These are phyloP conservation scores for Cyclargus thomasi DNA, from an alignment of 1,140 invertebrate species.

Conservation along the genomic window DNA sequence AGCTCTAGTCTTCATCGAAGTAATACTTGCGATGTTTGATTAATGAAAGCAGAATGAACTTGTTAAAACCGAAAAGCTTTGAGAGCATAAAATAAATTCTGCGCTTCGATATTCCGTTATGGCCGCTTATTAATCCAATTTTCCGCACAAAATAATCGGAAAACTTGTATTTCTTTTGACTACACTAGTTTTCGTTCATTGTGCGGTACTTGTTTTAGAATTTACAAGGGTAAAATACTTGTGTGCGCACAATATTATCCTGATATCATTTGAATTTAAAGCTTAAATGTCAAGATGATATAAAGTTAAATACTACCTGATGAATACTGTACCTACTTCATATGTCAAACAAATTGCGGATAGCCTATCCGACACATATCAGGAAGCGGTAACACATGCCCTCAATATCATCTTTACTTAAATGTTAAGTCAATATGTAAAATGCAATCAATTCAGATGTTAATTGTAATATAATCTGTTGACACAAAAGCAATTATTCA, in stretches of 20 bases:
- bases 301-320: no score
- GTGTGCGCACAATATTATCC: no score
- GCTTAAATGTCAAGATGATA: no score
- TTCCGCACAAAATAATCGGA: conserved; percentile 1
- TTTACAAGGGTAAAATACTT: neutral
- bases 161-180: conserved; percentile 1
- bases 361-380: no score
- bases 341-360: no score
- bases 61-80: conserved; percentile 20
- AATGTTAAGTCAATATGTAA: no score
- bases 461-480: neutral
- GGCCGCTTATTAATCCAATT: conserved; percentile 14
- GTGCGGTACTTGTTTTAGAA: neutral
- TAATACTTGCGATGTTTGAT: conserved; percentile 15
- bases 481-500: neutral
- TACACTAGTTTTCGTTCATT: neutral
- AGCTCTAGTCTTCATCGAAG: neutral
- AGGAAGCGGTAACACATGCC: no score
- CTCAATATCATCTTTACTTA: no score
- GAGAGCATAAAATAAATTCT: conserved; percentile 3
- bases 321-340: no score
- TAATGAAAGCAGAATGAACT: conserved; percentile 19
- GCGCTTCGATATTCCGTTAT: neutral
- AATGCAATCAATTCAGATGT: no score
- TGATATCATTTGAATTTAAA: no score